Evolutionary conservation across 1,140 invertebrate species (phyloP).

Genomic region (Gerris buenoi): DNA sequence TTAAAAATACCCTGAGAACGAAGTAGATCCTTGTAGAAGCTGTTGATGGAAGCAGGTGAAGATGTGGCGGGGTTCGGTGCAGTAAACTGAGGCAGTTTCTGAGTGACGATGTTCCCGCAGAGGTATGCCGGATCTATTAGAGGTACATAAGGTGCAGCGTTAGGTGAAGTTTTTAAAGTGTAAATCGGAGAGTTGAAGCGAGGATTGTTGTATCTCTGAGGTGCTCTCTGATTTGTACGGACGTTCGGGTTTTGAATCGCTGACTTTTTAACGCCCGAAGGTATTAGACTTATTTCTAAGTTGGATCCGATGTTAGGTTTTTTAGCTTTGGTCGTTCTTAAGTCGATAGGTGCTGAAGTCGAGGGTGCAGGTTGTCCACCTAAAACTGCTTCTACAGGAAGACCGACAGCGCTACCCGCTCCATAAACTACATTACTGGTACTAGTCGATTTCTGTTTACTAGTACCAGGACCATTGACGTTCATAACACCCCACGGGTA

Average conservation of each 20-base stretch:
- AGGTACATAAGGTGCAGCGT: conserved; percentile 22
- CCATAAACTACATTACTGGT: conserved; percentile 8
- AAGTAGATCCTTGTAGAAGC: conserved; percentile 31
- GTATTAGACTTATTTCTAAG: conserved; percentile 43
- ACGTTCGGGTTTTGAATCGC: not conserved
- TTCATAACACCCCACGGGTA: conserved; percentile 23
- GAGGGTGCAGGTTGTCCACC: conserved; percentile 9
- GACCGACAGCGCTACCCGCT: conserved; percentile 11
- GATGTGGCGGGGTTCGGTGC: conserved; percentile 23
- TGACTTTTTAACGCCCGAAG: conserved; percentile 9
- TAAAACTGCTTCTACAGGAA: conserved; percentile 25
- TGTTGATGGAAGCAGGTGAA: conserved; percentile 27
- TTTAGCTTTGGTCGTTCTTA: conserved; percentile 23
- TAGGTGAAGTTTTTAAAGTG: conserved; percentile 24
- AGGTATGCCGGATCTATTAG: conserved; percentile 29
- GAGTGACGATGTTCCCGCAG: conserved; percentile 25
- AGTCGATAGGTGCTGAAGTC: conserved; percentile 26
- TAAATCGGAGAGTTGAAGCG: conserved; percentile 30
- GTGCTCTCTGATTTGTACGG: not conserved
- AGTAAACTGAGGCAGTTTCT: conserved; percentile 10
- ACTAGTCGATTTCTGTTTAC: conserved; percentile 8
- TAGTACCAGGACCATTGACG: not conserved
- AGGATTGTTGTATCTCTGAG: conserved; percentile 13
- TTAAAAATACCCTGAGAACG: conserved; percentile 17
- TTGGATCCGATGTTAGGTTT: conserved; percentile 34